Evolutionary conservation across 2,113 vertebrate genomes (phyloP).

Genomic region (Ceyx margarethae): DNA sequence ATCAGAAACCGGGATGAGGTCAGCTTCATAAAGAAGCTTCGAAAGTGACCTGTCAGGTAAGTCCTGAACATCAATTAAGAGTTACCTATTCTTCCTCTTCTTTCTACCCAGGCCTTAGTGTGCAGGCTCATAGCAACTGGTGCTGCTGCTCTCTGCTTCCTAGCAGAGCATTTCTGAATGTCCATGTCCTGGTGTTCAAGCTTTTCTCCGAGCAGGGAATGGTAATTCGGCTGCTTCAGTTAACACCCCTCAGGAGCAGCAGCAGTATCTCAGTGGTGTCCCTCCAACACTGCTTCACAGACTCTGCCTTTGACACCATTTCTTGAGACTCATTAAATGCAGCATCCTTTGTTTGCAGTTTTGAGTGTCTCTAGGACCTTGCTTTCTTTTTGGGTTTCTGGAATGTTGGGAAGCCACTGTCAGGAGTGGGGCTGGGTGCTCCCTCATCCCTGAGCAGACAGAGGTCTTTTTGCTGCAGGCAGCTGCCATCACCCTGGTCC

Average conservation of each 20-base stretch:
- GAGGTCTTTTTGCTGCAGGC: background rate
- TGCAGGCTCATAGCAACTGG: background rate
- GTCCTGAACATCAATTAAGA: background rate
- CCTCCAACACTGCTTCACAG: background rate
- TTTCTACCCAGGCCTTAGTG: background rate
- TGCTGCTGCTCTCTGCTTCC: background rate
- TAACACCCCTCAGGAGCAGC: background rate
- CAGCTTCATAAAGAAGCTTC: constrained; percentile 91
- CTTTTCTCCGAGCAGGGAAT: background rate
- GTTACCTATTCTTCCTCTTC: background rate
- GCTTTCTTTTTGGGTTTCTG: background rate
- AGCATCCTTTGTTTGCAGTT: background rate
- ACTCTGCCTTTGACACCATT: background rate
- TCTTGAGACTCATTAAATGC: background rate
- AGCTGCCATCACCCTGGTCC: too few relatives aligned
- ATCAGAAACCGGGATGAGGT: constrained; percentile 96
- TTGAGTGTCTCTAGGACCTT: background rate
- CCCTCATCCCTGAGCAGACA: background rate
- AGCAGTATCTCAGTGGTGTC: background rate
- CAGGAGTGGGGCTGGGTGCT: background rate
- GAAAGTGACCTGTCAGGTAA: constrained; percentile 65
- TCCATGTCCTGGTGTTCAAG: background rate
- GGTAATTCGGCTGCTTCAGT: background rate
- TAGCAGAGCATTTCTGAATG: background rate
- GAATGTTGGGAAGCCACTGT: background rate